Evolutionary conservation across 1,140 invertebrate species (phyloP), one percentile per base, ranked within the genome.

Genomic region (Riptortus pedestris): DNA sequence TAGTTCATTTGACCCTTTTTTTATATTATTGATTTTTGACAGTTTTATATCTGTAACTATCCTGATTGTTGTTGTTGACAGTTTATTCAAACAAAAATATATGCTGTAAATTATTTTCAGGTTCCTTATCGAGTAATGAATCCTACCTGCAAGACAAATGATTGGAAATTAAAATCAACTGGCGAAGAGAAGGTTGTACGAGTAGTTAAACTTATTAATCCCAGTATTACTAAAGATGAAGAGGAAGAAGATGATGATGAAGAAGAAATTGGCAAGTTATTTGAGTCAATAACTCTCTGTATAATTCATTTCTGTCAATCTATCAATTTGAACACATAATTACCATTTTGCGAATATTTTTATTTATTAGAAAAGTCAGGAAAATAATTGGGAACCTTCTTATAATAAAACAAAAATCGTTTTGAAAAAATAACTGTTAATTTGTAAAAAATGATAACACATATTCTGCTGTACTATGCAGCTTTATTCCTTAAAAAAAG

Each of bases 91-190:
- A n/a, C n/a, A n/a, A n/a, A n/a, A n/a, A n/a, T n/a, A n/a, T n/a
- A n/a, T n/a, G n/a, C n/a, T n/a, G n/a, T n/a, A n/a, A n/a, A 12
- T 62, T 22, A 4, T 63, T 26, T 63, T 20, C 22, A 62, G 63
- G 72, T 81, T 18, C 77, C 78, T 0, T 85, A 83, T 68, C 75
- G 81, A 69, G 75, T 75, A 3, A 67, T 85, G 7, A 83, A 83
- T 75, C 83, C 83, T 22, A 72, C 83, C 67, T 79, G 82, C 1
- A 63, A 68, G 2, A 68, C 72, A 26, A 72, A 70, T 3, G 81
- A 85, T 65, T 83, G 78, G 74, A 76, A 77, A 69, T 72, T 72
- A 12, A 82, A 82, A 68, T 73, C 72, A 48, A 72, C 72, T 66
- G 63, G 73, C 22, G 76, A 74, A 62, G 82, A 84, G 65, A 80